Evolutionary conservation across 2,888 invertebrate species (phyloP).

Genomic region (Cephus nigrinus): DNA sequence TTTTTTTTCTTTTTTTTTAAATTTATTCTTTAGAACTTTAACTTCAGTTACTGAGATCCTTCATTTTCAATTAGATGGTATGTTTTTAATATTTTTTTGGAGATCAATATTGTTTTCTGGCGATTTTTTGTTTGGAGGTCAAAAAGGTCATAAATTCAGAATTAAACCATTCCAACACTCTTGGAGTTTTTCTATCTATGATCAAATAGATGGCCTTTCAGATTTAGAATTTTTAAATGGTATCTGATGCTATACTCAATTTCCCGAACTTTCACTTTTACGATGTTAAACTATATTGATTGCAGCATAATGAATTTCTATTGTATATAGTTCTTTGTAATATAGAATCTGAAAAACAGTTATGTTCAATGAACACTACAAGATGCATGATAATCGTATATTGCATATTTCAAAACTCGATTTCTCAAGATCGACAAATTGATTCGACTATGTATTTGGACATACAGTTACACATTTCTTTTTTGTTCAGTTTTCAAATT

Average conservation of each 20-base stretch:
- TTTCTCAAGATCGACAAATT: not conserved
- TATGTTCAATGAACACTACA: not conserved
- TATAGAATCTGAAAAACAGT: not conserved
- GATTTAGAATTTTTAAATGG: not conserved
- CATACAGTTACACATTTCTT: not conserved
- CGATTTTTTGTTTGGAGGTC: constrained; percentile 22
- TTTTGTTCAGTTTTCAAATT: not conserved
- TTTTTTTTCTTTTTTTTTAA: not conserved
- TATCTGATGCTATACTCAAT: not conserved
- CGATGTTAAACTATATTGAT: not conserved
- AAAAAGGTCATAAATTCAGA: constrained; percentile 20
- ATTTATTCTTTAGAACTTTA: not conserved
- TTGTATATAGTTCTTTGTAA: not conserved
- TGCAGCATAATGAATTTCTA: not conserved
- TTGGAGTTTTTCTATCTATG: not conserved
- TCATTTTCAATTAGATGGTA: not conserved
- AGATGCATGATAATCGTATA: not conserved
- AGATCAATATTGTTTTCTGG: not conserved
- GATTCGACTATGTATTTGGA: not conserved
- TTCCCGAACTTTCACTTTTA: not conserved
- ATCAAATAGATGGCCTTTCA: not conserved
- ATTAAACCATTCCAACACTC: not conserved
- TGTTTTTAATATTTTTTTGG: not conserved
- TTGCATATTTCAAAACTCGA: constrained; percentile 17
- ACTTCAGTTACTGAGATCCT: not conserved